phyloP scores from a whole-genome alignment of 2,888 invertebrate species.

The Eucera pruinosa region DNA sequence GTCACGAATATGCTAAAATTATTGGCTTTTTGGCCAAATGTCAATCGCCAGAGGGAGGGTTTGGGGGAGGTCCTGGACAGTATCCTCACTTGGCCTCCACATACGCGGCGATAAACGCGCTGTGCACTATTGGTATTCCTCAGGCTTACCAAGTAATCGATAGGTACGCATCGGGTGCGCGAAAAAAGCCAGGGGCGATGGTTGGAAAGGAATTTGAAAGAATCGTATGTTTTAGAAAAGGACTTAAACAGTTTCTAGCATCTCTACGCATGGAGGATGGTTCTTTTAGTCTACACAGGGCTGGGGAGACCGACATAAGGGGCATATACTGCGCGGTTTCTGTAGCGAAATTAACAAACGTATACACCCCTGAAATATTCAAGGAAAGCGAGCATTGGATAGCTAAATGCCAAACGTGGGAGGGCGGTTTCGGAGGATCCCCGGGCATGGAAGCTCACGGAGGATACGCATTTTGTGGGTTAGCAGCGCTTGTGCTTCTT shows the following conservation, averaged over 20 bases:
- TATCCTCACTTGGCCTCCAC: constrained; percentile 97
- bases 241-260: constrained; percentile 91
- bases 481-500: constrained; percentile 94
- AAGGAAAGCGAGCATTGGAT: constrained; percentile 97
- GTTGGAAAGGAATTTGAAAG: too few relatives aligned
- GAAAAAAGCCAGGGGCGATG: too few relatives aligned
- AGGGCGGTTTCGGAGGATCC: constrained; percentile 98
- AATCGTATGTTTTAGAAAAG: constrained; percentile 85
- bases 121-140: constrained; percentile 94
- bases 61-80: constrained; percentile 97
- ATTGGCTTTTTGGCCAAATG: constrained; percentile 88
- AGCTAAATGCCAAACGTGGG: constrained; percentile 97
- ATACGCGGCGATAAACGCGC: constrained; percentile 97
- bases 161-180: constrained; percentile 85
- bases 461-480: constrained; percentile 99
- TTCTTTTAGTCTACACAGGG: constrained; percentile 95
- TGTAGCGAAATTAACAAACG: constrained; percentile 94
- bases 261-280: constrained; percentile 93
- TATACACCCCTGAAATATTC: constrained; percentile 91
- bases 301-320: constrained; percentile 97
- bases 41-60: constrained; percentile 93
- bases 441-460: constrained; percentile 99
- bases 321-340: constrained; percentile 98
- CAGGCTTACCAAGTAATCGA: constrained; percentile 95
- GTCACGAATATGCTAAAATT: constrained; percentile 86